Evolutionary conservation across 2,888 invertebrate genomes (phyloP).

Genomic region (Tryphoninae sp.): DNA sequence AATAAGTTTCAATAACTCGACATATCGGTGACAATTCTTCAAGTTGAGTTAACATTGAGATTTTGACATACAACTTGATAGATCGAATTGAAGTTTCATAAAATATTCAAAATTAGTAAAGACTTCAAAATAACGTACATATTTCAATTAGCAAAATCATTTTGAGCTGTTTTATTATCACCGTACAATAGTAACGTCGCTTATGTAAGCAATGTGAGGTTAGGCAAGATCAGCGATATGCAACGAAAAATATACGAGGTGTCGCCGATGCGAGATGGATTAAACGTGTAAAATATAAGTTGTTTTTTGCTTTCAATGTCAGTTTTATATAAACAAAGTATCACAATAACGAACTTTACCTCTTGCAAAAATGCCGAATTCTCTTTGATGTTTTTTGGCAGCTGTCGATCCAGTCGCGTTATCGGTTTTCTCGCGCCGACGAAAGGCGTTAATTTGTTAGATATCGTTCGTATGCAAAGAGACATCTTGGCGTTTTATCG

Average conservation of each 20-base stretch:
- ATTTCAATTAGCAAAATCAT: not conserved
- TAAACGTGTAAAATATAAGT: too few relatives aligned
- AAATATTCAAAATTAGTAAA: not conserved
- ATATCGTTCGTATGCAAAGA: slow-evolving; percentile 83
- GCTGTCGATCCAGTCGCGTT: slow-evolving; percentile 82
- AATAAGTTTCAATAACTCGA: too few relatives aligned
- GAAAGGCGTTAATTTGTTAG: slow-evolving; percentile 83
- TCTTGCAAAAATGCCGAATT: slow-evolving; percentile 83
- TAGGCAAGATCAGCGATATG: slow-evolving; percentile 57
- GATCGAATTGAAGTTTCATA: not conserved
- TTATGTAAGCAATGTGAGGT: slow-evolving; percentile 75
- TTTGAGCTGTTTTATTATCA: not conserved
- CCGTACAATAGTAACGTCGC: slow-evolving; percentile 28
- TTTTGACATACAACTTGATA: not conserved
- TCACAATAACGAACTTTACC: slow-evolving; percentile 77
- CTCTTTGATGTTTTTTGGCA: slow-evolving; percentile 77
- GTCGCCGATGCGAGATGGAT: slow-evolving; percentile 9
- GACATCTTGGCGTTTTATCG: slow-evolving; percentile 81
- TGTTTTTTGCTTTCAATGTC: not conserved
- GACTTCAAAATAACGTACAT: too few relatives aligned
- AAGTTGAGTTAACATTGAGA: not conserved
- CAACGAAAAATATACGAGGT: slow-evolving; percentile 43
- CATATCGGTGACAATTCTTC: too few relatives aligned
- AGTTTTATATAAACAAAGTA: not conserved
- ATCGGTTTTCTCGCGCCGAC: slow-evolving; percentile 83